Conservation (phyloP, 2,113 vertebrate species). For the Triplophysa rosa region DNA sequence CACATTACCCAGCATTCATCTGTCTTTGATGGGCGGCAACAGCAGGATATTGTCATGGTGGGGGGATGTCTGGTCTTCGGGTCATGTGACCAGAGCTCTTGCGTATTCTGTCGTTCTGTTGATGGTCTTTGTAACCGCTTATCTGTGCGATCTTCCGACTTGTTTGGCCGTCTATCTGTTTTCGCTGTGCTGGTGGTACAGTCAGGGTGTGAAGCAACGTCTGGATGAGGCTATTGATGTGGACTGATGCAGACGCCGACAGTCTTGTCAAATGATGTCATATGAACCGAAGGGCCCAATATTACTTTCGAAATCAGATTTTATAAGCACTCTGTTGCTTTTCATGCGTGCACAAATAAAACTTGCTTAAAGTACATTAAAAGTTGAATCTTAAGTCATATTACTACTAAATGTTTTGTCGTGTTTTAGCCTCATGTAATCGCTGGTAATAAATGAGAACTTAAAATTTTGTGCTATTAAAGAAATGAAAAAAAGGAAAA, state of each 20-base stretch:
- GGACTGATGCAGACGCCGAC: background rate
- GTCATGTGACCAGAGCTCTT: conserved; percentile 74
- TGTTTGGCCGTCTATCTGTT: conserved; percentile 84
- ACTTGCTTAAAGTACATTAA: background rate
- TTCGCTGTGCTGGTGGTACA: conserved; percentile 84
- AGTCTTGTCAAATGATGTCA: background rate
- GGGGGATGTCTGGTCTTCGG: conserved; percentile 66
- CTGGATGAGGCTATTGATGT: conserved; percentile 65
- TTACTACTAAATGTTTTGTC: too few species aligned
- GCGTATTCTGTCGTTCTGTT: conserved; percentile 75
- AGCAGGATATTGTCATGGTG: conserved; percentile 55
- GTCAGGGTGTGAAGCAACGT: conserved; percentile 70
- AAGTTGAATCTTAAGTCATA: too few species aligned
- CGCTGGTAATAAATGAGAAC: too few species aligned
- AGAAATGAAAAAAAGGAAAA: too few species aligned
- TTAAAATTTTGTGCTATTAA: too few species aligned
- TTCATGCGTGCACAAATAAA: conserved; percentile 1
- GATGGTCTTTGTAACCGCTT: conserved; percentile 77
- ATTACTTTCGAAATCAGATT: conserved; percentile 35
- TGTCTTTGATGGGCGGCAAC: background rate
- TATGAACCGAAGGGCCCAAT: conserved; percentile 61
- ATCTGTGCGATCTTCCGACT: conserved; percentile 82
- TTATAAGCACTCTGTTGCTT: conserved; percentile 4
- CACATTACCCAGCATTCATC: conserved; percentile 52
- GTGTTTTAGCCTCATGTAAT: too few species aligned